Conservation (phyloP, 1,140 invertebrate species). For the Diabrotica virgifera region DNA sequence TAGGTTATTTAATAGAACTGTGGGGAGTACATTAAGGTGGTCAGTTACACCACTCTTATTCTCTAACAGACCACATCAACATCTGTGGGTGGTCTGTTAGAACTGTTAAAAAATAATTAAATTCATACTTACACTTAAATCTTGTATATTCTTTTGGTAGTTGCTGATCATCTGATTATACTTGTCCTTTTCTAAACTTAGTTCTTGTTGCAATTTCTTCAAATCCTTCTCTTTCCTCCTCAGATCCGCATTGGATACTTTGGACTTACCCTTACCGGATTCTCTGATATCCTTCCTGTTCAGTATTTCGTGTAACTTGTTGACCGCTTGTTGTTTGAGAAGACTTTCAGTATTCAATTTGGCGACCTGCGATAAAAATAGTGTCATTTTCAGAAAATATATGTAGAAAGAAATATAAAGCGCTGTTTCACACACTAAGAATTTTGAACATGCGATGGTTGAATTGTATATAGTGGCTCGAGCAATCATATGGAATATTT, state of each 20-base stretch:
- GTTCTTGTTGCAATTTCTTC: conserved; percentile 90
- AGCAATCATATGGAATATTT: too few species aligned
- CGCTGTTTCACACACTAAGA: too few species aligned
- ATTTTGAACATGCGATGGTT: too few species aligned
- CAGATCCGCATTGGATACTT: conserved; percentile 71
- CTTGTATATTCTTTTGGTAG: conserved; percentile 82
- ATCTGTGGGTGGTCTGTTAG: neutral
- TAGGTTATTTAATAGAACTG: too few species aligned
- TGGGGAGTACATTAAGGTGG: too few species aligned
- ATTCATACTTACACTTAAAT: conserved; percentile 62
- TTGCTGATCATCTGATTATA: conserved; percentile 83
- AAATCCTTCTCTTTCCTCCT: conserved; percentile 94
- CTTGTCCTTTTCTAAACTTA: conserved; percentile 92
- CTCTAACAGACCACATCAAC: too few species aligned
- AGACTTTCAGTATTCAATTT: conserved; percentile 87
- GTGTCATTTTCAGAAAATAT: neutral
- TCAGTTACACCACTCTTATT: too few species aligned
- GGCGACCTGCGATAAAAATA: conserved; percentile 49
- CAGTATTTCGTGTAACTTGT: conserved; percentile 96
- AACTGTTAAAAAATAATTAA: neutral
- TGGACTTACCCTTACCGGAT: conserved; percentile 66
- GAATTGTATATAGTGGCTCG: too few species aligned
- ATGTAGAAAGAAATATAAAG: neutral
- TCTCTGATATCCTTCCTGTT: conserved; percentile 76
- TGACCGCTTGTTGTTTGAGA: conserved; percentile 89